Conservation (phyloP, 2,113 vertebrate species). For the Thunnus maccoyii region DNA sequence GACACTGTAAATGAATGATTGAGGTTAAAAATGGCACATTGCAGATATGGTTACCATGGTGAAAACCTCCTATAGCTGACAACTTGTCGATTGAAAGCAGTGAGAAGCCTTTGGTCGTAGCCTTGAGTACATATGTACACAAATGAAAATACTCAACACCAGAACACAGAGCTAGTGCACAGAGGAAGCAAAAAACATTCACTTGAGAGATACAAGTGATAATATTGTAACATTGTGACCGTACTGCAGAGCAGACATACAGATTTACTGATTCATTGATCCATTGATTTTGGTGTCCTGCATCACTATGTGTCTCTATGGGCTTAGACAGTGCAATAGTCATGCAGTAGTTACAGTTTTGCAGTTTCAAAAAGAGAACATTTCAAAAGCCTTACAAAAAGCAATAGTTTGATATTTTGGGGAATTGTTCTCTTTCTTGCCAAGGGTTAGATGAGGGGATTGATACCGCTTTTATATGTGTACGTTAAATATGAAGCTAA, state of each 20-base stretch:
- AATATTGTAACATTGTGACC: neutral
- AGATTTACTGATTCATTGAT: neutral
- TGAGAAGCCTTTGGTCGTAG: constrained; percentile 9
- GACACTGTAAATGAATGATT: constrained; percentile 12
- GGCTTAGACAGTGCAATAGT: no score
- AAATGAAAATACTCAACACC: neutral
- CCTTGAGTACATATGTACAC: constrained; percentile 15
- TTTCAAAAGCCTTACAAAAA: no score
- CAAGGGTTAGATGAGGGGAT: no score
- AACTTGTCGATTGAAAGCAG: constrained; percentile 10
- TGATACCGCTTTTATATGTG: no score
- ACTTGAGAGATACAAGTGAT: neutral
- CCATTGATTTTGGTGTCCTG: neutral
- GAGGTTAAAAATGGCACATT: constrained; percentile 44
- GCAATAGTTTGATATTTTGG: no score
- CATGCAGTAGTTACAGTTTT: no score
- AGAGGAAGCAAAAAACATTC: neutral
- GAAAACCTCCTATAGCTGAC: constrained; percentile 34
- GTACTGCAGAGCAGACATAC: neutral
- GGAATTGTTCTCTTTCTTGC: no score
- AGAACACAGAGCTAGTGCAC: neutral
- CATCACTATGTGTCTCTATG: neutral
- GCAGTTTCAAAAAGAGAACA: no score
- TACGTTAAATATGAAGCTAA: no score
- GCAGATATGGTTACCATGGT: constrained; percentile 64